Evolutionary conservation across 2,797 vertebrate genomes (phyloP), one percentile per base, ranked within the genome.

Genomic region (Acanthornis magna): DNA sequence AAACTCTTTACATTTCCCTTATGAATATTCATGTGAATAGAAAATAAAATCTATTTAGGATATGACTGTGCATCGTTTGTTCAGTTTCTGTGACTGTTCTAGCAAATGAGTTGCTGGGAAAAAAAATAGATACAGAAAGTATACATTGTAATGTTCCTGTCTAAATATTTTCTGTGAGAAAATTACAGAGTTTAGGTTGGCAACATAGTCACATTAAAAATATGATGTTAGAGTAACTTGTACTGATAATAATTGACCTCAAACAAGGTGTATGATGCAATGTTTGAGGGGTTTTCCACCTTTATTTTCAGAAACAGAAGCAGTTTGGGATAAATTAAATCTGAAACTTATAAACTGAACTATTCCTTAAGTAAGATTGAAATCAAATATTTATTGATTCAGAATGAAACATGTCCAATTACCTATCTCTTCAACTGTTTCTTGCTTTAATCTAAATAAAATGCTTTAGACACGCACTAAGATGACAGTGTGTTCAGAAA

Each of bases 221-320:
- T 3, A 5, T 6, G 5, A 47, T 15, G 47, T 27, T 66, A 20
- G 3, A 62, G 10, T 45, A 51, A 51, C 3, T 51, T 38, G 2
- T 10, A 21, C 15, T 23, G 15, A 72, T 11, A 9, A 16, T 14
- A 62, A 15, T 2, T 71, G 32, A 67, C 3, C 1, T 0, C 10
- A 66, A 2, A 1, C 26, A 42, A 50, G 2, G 8, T 38, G 78
- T 32, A 8, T 22, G 18, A 45, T 42, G 3, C 1, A 73, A 10
- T 26, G 1, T 38, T 89, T 71, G 29, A 61, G 14, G 10, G 7
- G 0, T 55, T 5, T 61, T 62, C 8, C 10, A 57, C 8, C 21
- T 51, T 54, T 63, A 10, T 61, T 91, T 81, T 82, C 19, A 65
- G 84, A 68, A 90, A 2, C 0, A 47, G 7, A 72, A 47, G 3